Percentiles rank a stretch among this genome's conserved stretches.
Conservation (phyloP, 2,888 invertebrate species). For the Bruchidius siliquastri region DNA sequence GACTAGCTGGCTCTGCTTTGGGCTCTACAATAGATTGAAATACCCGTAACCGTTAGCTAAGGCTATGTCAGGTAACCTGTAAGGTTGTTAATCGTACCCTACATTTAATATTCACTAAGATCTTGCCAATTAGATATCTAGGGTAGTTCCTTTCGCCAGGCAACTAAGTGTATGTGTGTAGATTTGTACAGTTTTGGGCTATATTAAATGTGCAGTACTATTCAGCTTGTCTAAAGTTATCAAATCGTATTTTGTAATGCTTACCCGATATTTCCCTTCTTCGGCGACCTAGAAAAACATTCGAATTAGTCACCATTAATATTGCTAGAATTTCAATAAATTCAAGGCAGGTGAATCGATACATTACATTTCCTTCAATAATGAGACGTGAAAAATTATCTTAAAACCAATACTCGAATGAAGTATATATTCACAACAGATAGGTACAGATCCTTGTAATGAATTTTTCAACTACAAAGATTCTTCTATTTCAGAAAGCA, state of each 20-base stretch:
- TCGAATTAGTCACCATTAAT: background rate
- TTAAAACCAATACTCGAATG: too few species aligned
- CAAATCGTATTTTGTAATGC: background rate
- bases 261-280: constrained; percentile 9
- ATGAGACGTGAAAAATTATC: too few species aligned
- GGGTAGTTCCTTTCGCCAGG: background rate
- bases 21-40: constrained; percentile 36
- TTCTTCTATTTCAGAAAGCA: too few species aligned
- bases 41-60: constrained; percentile 33
- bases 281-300: constrained; percentile 8
- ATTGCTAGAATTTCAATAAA: too few species aligned
- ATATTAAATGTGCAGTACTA: constrained; percentile 17
- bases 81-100: background rate
- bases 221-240: constrained; percentile 5
- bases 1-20: constrained; percentile 26
- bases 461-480: too few species aligned
- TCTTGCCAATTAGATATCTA: background rate
- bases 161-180: constrained; percentile 7
- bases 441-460: too few species aligned
- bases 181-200: background rate
- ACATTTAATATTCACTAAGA: background rate
- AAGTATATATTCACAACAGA: too few species aligned
- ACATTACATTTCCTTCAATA: too few species aligned
- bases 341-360: too few species aligned
- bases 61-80: background rate